Percentiles rank a stretch among this genome's conserved stretches.
phyloP scores from a whole-genome alignment of 1,140 invertebrate genomes.

The Orius insidiosus region DNA sequence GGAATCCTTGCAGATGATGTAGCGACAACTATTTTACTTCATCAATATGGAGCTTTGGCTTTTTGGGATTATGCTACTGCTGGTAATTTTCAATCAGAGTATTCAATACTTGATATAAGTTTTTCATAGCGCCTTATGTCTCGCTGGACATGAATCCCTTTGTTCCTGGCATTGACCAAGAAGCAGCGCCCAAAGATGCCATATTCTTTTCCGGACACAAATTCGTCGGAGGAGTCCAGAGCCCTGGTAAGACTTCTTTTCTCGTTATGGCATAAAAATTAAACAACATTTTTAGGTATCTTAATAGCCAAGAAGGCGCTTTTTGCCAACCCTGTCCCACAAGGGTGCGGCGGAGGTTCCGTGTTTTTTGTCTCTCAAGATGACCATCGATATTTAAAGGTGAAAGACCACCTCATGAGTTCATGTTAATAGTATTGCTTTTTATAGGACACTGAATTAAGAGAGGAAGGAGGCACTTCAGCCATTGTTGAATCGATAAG shows the following conservation, averaged over 20 bases:
- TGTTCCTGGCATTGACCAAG: conserved; percentile 42
- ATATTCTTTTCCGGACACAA: conserved; percentile 83
- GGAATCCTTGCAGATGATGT: conserved; percentile 74
- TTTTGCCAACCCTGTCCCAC: conserved; percentile 35
- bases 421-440: conserved; percentile 8
- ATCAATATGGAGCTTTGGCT: conserved; percentile 63
- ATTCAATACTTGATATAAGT: conserved; percentile 5
- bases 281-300: conserved; percentile 31
- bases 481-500: conserved; percentile 68
- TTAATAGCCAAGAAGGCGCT: conserved; percentile 46
- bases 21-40: conserved; percentile 59
- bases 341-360: conserved; percentile 39
- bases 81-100: conserved; percentile 25
- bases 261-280: neutral
- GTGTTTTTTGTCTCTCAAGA: conserved; percentile 40
- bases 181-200: conserved; percentile 68
- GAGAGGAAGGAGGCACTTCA: conserved; percentile 74
- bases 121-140: conserved; percentile 49
- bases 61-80: conserved; percentile 85
- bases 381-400: conserved; percentile 35
- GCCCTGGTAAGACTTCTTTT: conserved; percentile 37
- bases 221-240: conserved; percentile 77
- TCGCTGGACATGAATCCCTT: conserved; percentile 75
- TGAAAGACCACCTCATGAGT: conserved; percentile 15
- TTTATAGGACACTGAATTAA: conserved; percentile 39